Evolutionary conservation across 1,140 invertebrate genomes (phyloP).

Genomic region (Calliphora vicina): DNA sequence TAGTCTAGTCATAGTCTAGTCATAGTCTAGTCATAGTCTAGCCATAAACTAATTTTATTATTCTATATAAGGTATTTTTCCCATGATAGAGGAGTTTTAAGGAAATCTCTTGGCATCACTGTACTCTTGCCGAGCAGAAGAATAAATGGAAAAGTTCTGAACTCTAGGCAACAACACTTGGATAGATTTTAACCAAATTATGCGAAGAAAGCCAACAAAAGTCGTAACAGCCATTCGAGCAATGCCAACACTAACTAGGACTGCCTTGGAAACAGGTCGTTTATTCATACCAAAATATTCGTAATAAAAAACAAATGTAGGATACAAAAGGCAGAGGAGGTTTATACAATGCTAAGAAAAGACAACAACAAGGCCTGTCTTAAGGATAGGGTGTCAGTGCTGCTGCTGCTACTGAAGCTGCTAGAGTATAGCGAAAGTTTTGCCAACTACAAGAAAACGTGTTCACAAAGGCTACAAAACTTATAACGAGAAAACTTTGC

Average conservation of each 20-base stretch:
- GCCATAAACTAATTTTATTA: too few relatives aligned
- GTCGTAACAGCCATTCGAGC: background rate
- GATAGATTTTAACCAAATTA: slow-evolving; percentile 22
- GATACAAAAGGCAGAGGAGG: background rate
- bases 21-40: too few relatives aligned
- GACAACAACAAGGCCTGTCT: background rate
- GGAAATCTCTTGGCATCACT: too few relatives aligned
- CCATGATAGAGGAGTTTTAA: too few relatives aligned
- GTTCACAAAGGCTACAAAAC: slow-evolving; percentile 61
- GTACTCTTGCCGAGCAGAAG: background rate
- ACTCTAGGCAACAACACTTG: background rate
- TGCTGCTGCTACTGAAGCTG: background rate
- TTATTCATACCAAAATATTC: background rate
- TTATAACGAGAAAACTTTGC: slow-evolving; percentile 64
- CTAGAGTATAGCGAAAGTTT: slow-evolving; percentile 22
- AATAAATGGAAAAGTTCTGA: background rate
- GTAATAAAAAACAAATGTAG: background rate
- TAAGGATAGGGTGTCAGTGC: slow-evolving; percentile 15
- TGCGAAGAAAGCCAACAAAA: slow-evolving; percentile 30
- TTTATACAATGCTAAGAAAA: background rate
- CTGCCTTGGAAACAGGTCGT: background rate
- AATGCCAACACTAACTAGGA: background rate
- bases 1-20: too few relatives aligned
- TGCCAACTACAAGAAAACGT: slow-evolving; percentile 40
- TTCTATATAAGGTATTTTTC: too few relatives aligned